A percentile compares a stretch with the other conserved stretches of the same genome.
Conservation (phyloP, 1,140 invertebrate species). For the Zaprionus nigranus region DNA sequence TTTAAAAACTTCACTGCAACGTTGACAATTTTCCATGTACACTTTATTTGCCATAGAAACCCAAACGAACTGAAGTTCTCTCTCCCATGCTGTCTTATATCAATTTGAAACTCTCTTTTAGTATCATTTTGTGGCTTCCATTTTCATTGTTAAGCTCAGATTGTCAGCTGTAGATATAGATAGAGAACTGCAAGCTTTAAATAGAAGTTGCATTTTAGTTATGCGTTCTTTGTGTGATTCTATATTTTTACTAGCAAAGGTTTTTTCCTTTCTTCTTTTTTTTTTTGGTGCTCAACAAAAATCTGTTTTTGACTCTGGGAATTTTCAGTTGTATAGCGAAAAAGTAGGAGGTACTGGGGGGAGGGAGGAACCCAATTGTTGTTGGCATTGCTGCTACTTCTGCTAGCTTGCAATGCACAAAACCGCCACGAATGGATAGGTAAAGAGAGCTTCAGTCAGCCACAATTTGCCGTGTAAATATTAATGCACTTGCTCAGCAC, state of each 20-base stretch:
- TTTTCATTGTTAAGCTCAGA: slow-evolving; percentile 10
- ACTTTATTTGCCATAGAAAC: too few relatives aligned
- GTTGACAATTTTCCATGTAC: background rate
- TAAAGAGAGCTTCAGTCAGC: slow-evolving; percentile 50
- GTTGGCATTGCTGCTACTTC: slow-evolving; percentile 22
- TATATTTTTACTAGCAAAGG: slow-evolving; percentile 25
- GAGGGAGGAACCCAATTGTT: slow-evolving; percentile 25
- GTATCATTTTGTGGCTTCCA: background rate
- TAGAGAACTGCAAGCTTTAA: slow-evolving; percentile 21
- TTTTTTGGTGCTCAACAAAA: slow-evolving; percentile 32
- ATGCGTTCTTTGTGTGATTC: slow-evolving; percentile 14
- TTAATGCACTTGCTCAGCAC: slow-evolving; percentile 61
- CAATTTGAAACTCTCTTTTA: background rate
- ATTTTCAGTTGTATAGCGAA: slow-evolving; percentile 40
- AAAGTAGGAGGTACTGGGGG: background rate
- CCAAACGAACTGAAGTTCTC: background rate
- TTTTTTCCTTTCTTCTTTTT: slow-evolving; percentile 19
- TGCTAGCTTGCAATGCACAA: slow-evolving; percentile 65
- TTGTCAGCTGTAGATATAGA: slow-evolving; percentile 11
- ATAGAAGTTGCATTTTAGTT: slow-evolving; percentile 33
- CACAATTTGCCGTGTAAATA: slow-evolving; percentile 80
- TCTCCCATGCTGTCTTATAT: background rate
- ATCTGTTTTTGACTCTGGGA: slow-evolving; percentile 71
- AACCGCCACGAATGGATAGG: slow-evolving; percentile 56
- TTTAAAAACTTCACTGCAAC: background rate